phyloP scores from a whole-genome alignment of 2,113 vertebrate species.

The Diphyllodes magnificus region DNA sequence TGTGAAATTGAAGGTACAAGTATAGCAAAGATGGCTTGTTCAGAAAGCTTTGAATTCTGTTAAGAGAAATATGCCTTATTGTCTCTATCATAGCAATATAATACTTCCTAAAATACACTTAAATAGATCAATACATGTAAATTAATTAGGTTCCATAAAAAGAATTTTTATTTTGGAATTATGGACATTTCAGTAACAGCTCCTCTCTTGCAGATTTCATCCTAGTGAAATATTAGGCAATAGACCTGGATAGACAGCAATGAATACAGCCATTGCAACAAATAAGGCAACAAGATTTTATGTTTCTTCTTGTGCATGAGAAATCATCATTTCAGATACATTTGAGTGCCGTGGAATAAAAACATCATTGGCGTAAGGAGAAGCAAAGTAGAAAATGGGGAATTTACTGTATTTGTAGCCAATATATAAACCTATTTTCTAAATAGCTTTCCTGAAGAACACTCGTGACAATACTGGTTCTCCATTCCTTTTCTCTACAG shows the following conservation, averaged over 20 bases:
- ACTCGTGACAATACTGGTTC: not conserved
- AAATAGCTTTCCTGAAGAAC: not conserved
- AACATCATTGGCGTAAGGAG: not conserved
- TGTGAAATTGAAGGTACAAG: not conserved
- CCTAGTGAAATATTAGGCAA: not conserved
- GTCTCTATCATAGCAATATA: not conserved
- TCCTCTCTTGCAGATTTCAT: not conserved
- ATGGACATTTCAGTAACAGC: not conserved
- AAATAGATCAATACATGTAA: not conserved
- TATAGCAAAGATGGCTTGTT: not conserved
- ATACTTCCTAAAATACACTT: not conserved
- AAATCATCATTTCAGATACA: not conserved
- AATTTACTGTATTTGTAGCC: not conserved
- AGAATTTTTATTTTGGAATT: not conserved
- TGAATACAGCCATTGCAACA: not conserved
- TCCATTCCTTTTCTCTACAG: not conserved
- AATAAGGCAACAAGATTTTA: not conserved
- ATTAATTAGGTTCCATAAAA: not conserved
- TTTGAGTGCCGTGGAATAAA: not conserved
- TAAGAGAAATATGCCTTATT: not conserved
- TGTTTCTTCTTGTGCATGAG: not conserved
- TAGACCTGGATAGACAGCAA: not conserved
- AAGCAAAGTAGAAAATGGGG: not conserved
- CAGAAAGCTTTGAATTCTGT: not conserved
- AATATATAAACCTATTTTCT: slow-evolving; percentile 20